Conservation (phyloP, 1,140 invertebrate genomes). For the Pogonomyrmex barbatus region DNA sequence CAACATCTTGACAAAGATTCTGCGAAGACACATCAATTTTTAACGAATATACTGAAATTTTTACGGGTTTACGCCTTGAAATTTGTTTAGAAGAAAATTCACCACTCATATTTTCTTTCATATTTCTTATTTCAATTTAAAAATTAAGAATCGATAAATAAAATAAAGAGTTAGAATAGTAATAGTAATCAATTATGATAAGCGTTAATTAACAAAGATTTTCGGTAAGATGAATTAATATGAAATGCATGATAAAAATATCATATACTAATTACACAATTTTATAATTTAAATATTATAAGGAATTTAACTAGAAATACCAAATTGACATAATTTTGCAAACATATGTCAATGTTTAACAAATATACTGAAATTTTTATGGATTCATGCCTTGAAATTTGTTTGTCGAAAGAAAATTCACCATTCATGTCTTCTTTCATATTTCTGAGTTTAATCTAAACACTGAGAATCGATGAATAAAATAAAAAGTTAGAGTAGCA, state of each 20-base stretch:
- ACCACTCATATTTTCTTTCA: background rate
- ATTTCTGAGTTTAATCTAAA: background rate
- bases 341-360: slow-evolving; percentile 6
- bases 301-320: too few species aligned
- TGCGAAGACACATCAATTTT: background rate
- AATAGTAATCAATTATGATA: too few species aligned
- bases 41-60: slow-evolving; percentile 9
- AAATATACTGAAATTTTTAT: background rate
- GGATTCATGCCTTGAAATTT: background rate
- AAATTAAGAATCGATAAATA: background rate
- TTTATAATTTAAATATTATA: too few species aligned
- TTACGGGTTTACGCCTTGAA: background rate
- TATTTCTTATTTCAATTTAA: background rate
- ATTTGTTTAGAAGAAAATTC: background rate
- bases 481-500: background rate
- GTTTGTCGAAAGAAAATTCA: background rate
- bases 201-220: too few species aligned
- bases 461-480: background rate
- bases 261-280: too few species aligned
- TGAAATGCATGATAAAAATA: too few species aligned
- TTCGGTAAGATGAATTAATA: too few species aligned
- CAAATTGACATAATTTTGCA: background rate
- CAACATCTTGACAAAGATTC: slow-evolving; percentile 17
- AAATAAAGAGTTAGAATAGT: background rate
- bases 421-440: background rate